Evolutionary conservation across 2,888 invertebrate species (phyloP).

Genomic region (Spialia ferax): DNA sequence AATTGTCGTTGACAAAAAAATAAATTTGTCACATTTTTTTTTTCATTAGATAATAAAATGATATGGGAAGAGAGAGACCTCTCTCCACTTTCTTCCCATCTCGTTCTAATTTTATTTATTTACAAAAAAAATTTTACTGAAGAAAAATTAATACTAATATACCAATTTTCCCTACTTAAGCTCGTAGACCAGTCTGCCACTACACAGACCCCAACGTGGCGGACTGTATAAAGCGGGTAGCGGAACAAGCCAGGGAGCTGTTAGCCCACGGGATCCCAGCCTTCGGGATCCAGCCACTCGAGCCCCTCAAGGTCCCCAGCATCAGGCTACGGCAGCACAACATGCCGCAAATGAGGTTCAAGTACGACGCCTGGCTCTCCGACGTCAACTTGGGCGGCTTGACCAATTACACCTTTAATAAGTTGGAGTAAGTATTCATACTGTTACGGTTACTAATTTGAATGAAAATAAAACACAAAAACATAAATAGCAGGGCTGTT

Average conservation of each 20-base stretch:
- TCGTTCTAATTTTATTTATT: too few species aligned
- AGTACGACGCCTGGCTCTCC: constrained; percentile 83
- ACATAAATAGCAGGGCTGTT: background rate
- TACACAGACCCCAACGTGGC: constrained; percentile 86
- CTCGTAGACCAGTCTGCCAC: constrained; percentile 76
- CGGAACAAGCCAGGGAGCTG: constrained; percentile 80
- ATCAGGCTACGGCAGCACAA: constrained; percentile 86
- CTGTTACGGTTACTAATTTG: background rate
- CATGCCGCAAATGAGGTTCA: constrained; percentile 76
- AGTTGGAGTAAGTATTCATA: constrained; percentile 74
- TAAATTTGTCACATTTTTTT: too few species aligned
- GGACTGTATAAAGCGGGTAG: constrained; percentile 84
- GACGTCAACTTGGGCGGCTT: constrained; percentile 78
- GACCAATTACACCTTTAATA: constrained; percentile 81
- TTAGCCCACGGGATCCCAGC: constrained; percentile 87
- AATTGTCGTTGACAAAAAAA: too few species aligned
- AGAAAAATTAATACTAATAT: background rate
- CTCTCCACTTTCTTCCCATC: too few species aligned
- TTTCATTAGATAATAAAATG: too few species aligned
- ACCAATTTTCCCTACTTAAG: constrained; percentile 39
- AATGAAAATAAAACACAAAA: background rate
- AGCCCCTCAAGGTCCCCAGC: constrained; percentile 86
- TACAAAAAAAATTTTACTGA: background rate
- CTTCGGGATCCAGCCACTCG: constrained; percentile 85
- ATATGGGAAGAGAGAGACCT: too few species aligned